Base-by-base conservation (phyloP, 2,797 vertebrate species). In the Sebastes taczanowskii region DNA sequence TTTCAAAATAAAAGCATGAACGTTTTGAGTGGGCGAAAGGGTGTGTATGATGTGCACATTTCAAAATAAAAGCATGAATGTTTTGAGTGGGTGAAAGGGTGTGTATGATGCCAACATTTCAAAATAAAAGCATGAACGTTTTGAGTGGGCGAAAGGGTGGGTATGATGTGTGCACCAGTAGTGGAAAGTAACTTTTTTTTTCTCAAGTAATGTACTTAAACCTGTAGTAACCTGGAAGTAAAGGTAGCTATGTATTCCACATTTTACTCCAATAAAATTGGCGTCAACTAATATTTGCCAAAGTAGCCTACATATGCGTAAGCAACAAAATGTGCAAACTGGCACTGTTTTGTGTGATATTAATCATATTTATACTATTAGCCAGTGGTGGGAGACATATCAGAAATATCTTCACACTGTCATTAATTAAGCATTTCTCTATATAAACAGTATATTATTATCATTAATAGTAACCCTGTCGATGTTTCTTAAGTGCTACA, bases 1-100 rank as follows among this genome's bases (percentile, higher is more conserved):
- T 78, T 74, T 82, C 71, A 82, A 83, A 34, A 34, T 34, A 34
- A 34, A 34, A 34, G 34, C 34, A 34, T 34, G 34, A 4, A 34
- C 10, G 34, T 34, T 34, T 34, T 34, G 34, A 34, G 34, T 34
- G 34, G 34, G 34, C 3, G 1, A 34, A 34, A 34, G 34, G 34
- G 10, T 34, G 34, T 0, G 32, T 34, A 34, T 11, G 32, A 34
- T 10, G 10, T 1, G 32, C 10, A 34, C 32, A 34, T 34, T 34
- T 34, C 32, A 34, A 34, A 35, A 35, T 35, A 35, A 35, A 35
- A 35, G 35, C 35, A 35, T 35, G 35, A 5, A 35, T 2, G 35
- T 35, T 35, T 35, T 35, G 35, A 35, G 35, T 35, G 35, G 11
- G 35, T 4, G 34, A 35, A 35, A 2, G 34, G 34, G 4, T 35